Percentiles rank a stretch among this genome's conserved stretches.
Conservation (phyloP, 1,140 invertebrate species). For the Drosophila ohnishii region DNA sequence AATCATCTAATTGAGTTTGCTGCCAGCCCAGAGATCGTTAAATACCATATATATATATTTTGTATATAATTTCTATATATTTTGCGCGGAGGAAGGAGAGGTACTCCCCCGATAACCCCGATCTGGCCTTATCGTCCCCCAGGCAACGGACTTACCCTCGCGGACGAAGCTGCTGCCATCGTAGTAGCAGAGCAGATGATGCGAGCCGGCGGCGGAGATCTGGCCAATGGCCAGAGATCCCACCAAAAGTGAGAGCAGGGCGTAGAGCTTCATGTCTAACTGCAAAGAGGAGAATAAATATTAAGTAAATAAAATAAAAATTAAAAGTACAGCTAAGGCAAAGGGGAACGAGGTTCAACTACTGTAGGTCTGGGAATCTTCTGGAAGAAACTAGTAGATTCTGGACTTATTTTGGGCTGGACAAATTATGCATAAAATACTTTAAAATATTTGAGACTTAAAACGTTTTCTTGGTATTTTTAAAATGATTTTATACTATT, state of each 20-base stretch:
- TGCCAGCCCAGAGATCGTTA: background rate
- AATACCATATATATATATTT: background rate
- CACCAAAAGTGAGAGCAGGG: conserved; percentile 74
- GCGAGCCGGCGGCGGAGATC: conserved; percentile 60
- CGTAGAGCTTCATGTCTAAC: conserved; percentile 71
- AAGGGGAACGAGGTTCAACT: background rate
- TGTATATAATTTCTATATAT: background rate
- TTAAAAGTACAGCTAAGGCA: background rate
- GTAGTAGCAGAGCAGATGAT: conserved; percentile 88
- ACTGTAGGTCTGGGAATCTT: conserved; percentile 6
- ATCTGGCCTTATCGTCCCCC: conserved; percentile 16
- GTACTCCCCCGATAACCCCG: conserved; percentile 33
- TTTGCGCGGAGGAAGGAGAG: background rate
- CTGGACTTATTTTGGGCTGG: too few species aligned
- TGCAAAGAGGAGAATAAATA: conserved; percentile 4
- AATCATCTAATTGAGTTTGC: conserved; percentile 55
- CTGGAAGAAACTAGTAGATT: background rate
- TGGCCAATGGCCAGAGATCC: conserved; percentile 70
- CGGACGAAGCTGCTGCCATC: conserved; percentile 87
- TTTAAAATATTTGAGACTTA: background rate
- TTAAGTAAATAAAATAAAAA: background rate
- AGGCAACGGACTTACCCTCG: conserved; percentile 85
- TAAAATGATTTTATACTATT: too few species aligned
- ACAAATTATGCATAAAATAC: background rate
- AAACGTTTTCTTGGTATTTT: too few species aligned